Evolutionary conservation across 92 coral and sea anemone species (phyloP).

Genomic region (Micromussa lordhowensis): DNA sequence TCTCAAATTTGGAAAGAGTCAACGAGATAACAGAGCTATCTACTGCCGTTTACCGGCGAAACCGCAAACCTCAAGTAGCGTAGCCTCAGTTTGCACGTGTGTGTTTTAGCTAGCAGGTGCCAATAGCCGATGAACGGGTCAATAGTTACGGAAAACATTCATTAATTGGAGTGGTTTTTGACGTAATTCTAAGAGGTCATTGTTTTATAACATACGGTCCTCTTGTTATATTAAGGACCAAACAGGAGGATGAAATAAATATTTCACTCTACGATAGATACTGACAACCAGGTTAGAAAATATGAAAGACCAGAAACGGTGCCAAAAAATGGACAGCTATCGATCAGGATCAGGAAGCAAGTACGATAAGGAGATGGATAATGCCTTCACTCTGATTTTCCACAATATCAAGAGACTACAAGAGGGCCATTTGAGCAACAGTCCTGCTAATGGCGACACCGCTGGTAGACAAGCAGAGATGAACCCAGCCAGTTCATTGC

Average conservation of each 20-base stretch:
- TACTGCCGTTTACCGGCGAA: not conserved
- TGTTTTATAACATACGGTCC: not conserved
- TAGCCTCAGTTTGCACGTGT: not conserved
- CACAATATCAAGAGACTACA: constrained; percentile 44
- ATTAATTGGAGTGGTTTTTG: not conserved
- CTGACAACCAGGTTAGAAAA: not conserved
- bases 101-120: not conserved
- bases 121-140: not conserved
- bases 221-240: not conserved
- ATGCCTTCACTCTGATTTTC: constrained; percentile 32
- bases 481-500: not conserved
- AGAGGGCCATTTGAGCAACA: constrained; percentile 26
- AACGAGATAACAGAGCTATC: not conserved
- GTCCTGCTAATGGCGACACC: not conserved
- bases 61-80: not conserved
- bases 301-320: constrained; percentile 1
- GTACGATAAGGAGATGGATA: constrained; percentile 41
- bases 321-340: constrained; percentile 9
- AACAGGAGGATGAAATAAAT: not conserved
- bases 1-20: not conserved
- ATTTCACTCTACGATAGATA: not conserved
- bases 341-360: not conserved
- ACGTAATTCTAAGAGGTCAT: not conserved
- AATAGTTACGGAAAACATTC: not conserved
- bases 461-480: not conserved